Evolutionary conservation across 2,888 invertebrate genomes (phyloP).

Genomic region (Phlogophora meticulosa): DNA sequence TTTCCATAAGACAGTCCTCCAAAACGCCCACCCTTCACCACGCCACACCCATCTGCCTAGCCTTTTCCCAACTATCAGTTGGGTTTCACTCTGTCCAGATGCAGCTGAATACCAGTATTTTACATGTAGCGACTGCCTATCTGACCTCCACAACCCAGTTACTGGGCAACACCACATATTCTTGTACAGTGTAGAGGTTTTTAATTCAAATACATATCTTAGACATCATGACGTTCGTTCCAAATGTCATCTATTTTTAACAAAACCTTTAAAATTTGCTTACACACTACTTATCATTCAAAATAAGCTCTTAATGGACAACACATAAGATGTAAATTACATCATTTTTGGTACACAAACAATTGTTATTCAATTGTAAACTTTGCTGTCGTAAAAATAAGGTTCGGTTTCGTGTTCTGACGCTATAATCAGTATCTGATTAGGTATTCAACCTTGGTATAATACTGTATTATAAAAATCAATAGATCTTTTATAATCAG

Average conservation of each 20-base stretch:
- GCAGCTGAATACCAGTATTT: too few relatives aligned
- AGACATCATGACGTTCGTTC: conserved; percentile 3
- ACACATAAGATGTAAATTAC: conserved; percentile 11
- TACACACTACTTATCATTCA: conserved; percentile 5
- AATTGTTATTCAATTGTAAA: not conserved
- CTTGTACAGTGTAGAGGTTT: too few relatives aligned
- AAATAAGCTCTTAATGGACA: not conserved
- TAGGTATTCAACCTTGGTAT: conserved; percentile 38
- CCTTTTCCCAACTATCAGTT: too few relatives aligned
- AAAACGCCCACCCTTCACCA: too few relatives aligned
- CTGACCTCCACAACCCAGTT: too few relatives aligned
- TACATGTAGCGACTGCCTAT: too few relatives aligned
- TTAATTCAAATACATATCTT: conserved; percentile 2
- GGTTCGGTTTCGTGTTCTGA: not conserved
- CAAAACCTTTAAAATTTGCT: conserved; percentile 1
- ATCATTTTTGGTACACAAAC: not conserved
- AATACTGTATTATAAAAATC: conserved; percentile 18
- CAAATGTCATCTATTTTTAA: conserved; percentile 46
- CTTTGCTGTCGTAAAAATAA: rapidly evolving
- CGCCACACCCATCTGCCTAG: too few relatives aligned
- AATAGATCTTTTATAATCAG: conserved; percentile 36
- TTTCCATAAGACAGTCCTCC: too few relatives aligned
- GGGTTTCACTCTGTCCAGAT: too few relatives aligned
- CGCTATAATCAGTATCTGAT: conserved; percentile 6
- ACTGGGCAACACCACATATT: too few relatives aligned